Evolutionary conservation across 64 coral and sea anemone genomes (phyloP).

Genomic region (Porites lutea): DNA sequence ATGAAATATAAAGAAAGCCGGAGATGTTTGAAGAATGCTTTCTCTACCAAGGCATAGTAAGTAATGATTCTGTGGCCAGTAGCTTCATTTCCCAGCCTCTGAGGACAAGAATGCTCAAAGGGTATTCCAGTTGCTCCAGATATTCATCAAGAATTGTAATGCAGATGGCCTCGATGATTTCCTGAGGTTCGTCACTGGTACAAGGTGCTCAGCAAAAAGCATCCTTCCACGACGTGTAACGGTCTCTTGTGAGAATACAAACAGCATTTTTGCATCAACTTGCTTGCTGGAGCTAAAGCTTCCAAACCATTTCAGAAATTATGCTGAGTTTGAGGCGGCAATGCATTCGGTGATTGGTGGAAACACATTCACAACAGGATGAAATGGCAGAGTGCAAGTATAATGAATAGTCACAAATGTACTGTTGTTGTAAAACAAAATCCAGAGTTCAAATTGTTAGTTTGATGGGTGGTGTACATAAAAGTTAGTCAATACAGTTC

Average conservation of each 20-base stretch:
- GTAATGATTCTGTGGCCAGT: conserved; percentile 31
- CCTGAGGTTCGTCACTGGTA: conserved; percentile 48
- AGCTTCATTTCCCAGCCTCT: conserved; percentile 9
- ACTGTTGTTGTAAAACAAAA: too few relatives aligned
- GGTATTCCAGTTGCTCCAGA: conserved; percentile 55
- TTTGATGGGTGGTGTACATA: too few relatives aligned
- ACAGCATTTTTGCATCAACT: conserved; percentile 58
- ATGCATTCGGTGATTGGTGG: conserved; percentile 45
- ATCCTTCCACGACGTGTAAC: conserved; percentile 54
- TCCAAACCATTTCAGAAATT: conserved; percentile 48
- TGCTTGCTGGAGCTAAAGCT: conserved; percentile 62
- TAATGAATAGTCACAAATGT: too few relatives aligned
- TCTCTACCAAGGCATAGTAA: conserved; percentile 48
- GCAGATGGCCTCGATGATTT: conserved; percentile 41
- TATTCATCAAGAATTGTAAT: conserved; percentile 52
- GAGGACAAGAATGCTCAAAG: conserved; percentile 35
- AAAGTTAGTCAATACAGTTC: too few relatives aligned
- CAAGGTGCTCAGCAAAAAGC: conserved; percentile 8
- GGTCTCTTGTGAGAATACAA: conserved; percentile 33
- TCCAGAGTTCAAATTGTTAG: too few relatives aligned
- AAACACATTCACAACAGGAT: conserved; percentile 55
- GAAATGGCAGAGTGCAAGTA: background rate
- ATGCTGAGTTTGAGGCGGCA: conserved; percentile 24
- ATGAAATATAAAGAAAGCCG: conserved; percentile 36
- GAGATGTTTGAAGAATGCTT: conserved; percentile 53